Conservation (phyloP, 2,113 vertebrate genomes). For the Amphiprion percula region DNA sequence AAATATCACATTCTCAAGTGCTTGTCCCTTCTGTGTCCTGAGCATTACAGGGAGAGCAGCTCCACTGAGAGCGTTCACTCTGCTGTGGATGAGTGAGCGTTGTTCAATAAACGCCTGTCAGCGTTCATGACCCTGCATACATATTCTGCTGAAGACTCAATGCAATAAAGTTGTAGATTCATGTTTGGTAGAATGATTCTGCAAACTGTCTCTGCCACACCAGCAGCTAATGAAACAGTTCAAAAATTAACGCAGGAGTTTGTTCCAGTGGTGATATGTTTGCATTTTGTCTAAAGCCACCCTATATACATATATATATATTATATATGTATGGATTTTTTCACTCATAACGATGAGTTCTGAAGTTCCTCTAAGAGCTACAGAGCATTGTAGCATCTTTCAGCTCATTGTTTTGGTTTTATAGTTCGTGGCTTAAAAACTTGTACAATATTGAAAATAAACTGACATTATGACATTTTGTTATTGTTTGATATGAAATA, state of each 20-base stretch:
- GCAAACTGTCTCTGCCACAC: not conserved
- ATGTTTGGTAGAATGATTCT: not conserved
- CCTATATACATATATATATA: no score
- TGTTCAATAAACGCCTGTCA: slow-evolving; percentile 53
- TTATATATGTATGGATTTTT: no score
- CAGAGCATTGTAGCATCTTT: not conserved
- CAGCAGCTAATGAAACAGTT: not conserved
- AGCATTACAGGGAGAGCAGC: slow-evolving; percentile 23
- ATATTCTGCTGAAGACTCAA: not conserved
- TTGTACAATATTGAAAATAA: no score
- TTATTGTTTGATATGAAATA: no score
- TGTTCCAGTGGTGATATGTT: no score
- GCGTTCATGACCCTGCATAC: slow-evolving; percentile 32
- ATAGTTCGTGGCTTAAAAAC: not conserved
- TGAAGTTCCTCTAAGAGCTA: not conserved
- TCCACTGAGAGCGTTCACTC: slow-evolving; percentile 32
- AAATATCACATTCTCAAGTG: slow-evolving; percentile 60
- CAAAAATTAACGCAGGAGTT: not conserved
- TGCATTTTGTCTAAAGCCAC: no score
- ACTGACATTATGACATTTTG: no score
- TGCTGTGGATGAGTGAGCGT: slow-evolving; percentile 45
- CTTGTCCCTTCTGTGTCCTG: slow-evolving; percentile 25
- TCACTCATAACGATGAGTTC: not conserved
- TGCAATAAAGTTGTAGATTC: not conserved
- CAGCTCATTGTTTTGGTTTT: not conserved